Conservation (phyloP, 1,140 invertebrate species). For the Drosophila malerkotliana region DNA sequence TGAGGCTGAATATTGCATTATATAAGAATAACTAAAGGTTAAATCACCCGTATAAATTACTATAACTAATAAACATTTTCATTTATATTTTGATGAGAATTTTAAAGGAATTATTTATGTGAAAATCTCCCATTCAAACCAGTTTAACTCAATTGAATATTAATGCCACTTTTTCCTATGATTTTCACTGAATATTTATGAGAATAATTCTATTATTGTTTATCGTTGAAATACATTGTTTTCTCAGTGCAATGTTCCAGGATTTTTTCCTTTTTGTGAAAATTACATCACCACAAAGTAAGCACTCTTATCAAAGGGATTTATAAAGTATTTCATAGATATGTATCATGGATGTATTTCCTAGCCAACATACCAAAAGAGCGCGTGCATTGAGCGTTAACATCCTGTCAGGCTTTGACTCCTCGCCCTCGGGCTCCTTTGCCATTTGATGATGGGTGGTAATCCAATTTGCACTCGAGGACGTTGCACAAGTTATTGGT, state of each 20-base stretch:
- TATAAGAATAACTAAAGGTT: not conserved
- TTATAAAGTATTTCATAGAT: not conserved
- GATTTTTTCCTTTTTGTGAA: not conserved
- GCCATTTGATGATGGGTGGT: slow-evolving; percentile 12
- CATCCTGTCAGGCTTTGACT: slow-evolving; percentile 48
- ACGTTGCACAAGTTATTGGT: slow-evolving; percentile 36
- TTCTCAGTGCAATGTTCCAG: not conserved
- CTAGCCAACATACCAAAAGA: slow-evolving; percentile 62
- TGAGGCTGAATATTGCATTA: too few relatives aligned
- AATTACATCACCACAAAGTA: slow-evolving; percentile 1
- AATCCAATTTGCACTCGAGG: slow-evolving; percentile 59
- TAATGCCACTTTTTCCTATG: too few relatives aligned
- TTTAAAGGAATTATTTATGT: not conserved
- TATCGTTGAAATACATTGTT: not conserved
- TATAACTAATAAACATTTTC: not conserved
- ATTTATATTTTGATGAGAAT: not conserved
- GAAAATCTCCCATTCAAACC: not conserved
- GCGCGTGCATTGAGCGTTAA: slow-evolving; percentile 56
- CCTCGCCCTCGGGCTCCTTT: slow-evolving; percentile 13
- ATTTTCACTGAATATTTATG: not conserved
- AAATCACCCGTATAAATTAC: not conserved
- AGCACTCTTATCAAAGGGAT: slow-evolving; percentile 3
- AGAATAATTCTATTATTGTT: not conserved
- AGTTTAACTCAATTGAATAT: too few relatives aligned
- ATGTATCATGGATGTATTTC: slow-evolving; percentile 1